These are phyloP conservation scores for Xiphorhynchus elegans DNA, from an alignment of 2,113 vertebrate species.

Conservation along the genomic window DNA sequence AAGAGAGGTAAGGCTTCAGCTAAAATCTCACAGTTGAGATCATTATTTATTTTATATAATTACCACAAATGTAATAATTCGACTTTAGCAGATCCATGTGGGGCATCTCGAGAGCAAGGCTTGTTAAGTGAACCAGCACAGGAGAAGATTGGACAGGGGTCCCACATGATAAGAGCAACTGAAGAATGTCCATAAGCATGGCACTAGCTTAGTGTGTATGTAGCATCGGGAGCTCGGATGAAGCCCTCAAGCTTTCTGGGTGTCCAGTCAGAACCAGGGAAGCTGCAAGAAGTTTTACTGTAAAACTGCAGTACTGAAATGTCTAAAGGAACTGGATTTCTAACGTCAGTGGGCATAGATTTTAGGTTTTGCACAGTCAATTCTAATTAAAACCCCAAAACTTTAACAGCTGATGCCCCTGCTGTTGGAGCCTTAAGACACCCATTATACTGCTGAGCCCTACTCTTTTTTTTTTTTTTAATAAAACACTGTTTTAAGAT, in stretches of 20 bases:
- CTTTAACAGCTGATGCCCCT: background rate
- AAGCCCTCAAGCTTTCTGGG: background rate
- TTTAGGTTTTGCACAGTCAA: slow-evolving; percentile 9
- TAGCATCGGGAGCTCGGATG: background rate
- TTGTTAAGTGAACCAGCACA: background rate
- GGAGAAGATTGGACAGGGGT: background rate
- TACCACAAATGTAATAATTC: background rate
- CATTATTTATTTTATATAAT: background rate
- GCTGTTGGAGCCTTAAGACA: slow-evolving; percentile 32
- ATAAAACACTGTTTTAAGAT: slow-evolving; percentile 75
- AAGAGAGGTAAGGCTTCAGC: slow-evolving; percentile 45
- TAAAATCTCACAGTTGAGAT: slow-evolving; percentile 9
- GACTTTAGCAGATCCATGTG: background rate
- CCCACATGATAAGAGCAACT: slow-evolving; percentile 29
- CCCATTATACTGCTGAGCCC: slow-evolving; percentile 10
- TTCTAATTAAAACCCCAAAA: background rate
- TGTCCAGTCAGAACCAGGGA: slow-evolving; percentile 11
- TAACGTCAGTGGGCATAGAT: background rate
- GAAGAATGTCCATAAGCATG: slow-evolving; percentile 4
- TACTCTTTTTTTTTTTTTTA: slow-evolving; percentile 17
- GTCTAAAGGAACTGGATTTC: background rate
- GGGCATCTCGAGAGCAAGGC: background rate
- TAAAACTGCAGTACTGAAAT: slow-evolving; percentile 13
- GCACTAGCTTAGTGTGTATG: background rate
- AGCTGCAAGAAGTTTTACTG: slow-evolving; percentile 2